Conservation (phyloP, 2,113 vertebrate genomes). For the Opisthocomus hoazin region DNA sequence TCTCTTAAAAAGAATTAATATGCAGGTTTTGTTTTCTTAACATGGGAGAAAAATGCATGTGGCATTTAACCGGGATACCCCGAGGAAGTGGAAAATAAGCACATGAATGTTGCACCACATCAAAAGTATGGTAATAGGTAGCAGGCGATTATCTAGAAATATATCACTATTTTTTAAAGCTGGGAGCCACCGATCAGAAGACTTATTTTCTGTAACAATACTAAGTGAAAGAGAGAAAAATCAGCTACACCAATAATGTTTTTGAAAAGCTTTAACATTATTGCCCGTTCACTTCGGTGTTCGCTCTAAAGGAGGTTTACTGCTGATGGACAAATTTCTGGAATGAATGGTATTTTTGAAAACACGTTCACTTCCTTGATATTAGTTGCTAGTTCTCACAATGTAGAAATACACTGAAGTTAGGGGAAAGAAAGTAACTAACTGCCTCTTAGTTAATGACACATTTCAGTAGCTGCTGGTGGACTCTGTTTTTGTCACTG, state of each 20-base stretch:
- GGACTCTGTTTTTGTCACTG: not conserved
- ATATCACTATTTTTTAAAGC: not conserved
- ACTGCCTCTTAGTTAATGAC: not conserved
- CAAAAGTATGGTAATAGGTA: slow-evolving; percentile 37
- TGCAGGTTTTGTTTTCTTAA: slow-evolving; percentile 14
- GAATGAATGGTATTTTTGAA: not conserved
- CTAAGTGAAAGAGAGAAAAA: not conserved
- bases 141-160: slow-evolving; percentile 6
- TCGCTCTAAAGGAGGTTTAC: not conserved
- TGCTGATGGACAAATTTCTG: not conserved
- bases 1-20: slow-evolving; percentile 12
- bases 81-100: slow-evolving; percentile 28
- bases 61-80: slow-evolving; percentile 28
- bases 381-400: not conserved
- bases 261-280: not conserved
- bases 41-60: slow-evolving; percentile 1
- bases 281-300: not conserved
- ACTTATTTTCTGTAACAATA: not conserved
- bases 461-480: not conserved
- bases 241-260: not conserved
- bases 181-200: not conserved
- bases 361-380: not conserved
- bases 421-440: not conserved
- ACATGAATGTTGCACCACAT: not conserved
- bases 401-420: not conserved